Conservation (phyloP, 23 tunicate genomes). For the Diplosoma virens region DNA sequence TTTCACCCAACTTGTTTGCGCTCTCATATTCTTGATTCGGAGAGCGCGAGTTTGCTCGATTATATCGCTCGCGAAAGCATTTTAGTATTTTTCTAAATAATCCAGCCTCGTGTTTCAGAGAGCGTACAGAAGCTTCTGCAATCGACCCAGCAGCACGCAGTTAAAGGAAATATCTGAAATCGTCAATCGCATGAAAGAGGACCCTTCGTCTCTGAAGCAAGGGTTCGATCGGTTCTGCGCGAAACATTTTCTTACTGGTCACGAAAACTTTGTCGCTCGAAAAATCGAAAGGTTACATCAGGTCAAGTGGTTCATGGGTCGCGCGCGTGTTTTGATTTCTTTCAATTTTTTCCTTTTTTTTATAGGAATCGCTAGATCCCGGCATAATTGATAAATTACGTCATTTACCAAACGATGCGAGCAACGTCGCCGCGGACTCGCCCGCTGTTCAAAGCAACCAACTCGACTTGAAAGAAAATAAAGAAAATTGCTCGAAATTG, state of each 20-base stretch:
- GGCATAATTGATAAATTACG: too few species aligned
- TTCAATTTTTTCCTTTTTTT: too few species aligned
- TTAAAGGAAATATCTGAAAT: slow-evolving; percentile 2
- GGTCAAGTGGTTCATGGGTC: neutral
- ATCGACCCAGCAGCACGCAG: slow-evolving; percentile 1
- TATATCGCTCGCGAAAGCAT: neutral
- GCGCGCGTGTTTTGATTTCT: too few species aligned
- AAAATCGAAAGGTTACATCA: slow-evolving; percentile 3
- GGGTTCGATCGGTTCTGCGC: neutral
- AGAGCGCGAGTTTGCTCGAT: neutral
- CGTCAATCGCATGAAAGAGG: neutral
- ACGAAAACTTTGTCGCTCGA: neutral
- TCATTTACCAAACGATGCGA: too few species aligned
- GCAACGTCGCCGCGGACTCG: too few species aligned
- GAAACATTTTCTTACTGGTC: slow-evolving; percentile 16
- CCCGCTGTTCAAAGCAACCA: too few species aligned
- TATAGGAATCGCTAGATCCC: neutral
- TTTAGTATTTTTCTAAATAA: neutral
- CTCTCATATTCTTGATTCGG: too few species aligned
- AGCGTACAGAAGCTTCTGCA: slow-evolving; percentile 9
- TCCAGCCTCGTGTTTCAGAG: slow-evolving; percentile 12
- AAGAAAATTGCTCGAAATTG: too few species aligned
- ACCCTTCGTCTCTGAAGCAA: neutral
- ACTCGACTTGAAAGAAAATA: too few species aligned
- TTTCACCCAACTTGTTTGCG: too few species aligned